phyloP scores from a whole-genome alignment of 1,140 invertebrate species.

The Coelopa frigida region DNA sequence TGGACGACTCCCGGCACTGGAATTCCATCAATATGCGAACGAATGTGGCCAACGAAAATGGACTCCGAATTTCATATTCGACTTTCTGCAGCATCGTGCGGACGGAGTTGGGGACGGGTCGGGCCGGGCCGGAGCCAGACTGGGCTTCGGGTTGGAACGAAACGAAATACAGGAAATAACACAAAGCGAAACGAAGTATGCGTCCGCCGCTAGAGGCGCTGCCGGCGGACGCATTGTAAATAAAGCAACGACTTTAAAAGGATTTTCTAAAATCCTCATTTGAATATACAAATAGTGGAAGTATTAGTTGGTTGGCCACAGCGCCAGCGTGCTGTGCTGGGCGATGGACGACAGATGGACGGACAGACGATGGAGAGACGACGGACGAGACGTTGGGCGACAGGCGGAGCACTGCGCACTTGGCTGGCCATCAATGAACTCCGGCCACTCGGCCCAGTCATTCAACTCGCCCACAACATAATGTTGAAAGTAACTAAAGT shows the following conservation, averaged over 20 bases:
- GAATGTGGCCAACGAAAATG: slow-evolving; percentile 19
- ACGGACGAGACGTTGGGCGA: background rate
- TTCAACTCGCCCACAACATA: too few relatives aligned
- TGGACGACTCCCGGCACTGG: background rate
- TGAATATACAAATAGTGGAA: slow-evolving; percentile 32
- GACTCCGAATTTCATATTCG: slow-evolving; percentile 13
- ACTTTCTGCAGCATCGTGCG: background rate
- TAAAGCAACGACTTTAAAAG: slow-evolving; percentile 15
- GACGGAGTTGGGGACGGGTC: background rate
- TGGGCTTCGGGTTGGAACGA: background rate
- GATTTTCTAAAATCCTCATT: slow-evolving; percentile 41
- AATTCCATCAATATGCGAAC: slow-evolving; percentile 42
- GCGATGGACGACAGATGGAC: too few relatives aligned
- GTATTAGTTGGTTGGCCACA: background rate
- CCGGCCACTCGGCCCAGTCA: too few relatives aligned
- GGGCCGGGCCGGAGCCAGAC: background rate
- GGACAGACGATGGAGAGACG: background rate
- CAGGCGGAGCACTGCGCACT: too few relatives aligned
- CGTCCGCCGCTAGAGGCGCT: background rate
- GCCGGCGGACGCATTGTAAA: slow-evolving; percentile 5
- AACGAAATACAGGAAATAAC: too few relatives aligned
- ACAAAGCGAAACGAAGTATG: background rate
- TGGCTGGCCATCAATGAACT: too few relatives aligned
- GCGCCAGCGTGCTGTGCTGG: too few relatives aligned
- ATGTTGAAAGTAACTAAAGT: too few relatives aligned